Evolutionary conservation across 2,888 invertebrate genomes (phyloP).

Genomic region (Microctonus hyperodae): DNA sequence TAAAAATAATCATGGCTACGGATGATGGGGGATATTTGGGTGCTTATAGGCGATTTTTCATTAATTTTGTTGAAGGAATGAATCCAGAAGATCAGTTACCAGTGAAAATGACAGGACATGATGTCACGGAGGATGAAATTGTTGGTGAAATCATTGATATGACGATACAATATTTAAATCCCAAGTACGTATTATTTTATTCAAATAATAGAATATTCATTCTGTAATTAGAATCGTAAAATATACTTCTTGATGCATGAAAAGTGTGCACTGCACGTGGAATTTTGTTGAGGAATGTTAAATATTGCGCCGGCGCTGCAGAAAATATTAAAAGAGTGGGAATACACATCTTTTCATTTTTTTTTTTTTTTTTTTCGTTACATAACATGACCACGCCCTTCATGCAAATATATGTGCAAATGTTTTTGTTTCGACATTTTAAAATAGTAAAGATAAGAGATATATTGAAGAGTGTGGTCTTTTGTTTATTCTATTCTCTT

Average conservation of each 20-base stretch:
- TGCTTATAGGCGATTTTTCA: conserved; percentile 75
- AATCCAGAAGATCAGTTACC: conserved; percentile 78
- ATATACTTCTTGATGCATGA: not conserved
- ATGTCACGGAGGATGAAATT: conserved; percentile 74
- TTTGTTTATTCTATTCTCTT: conserved; percentile 58
- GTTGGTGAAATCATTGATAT: conserved; percentile 79
- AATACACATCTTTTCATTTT: no score
- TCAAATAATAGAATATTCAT: no score
- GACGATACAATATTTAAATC: conserved; percentile 77
- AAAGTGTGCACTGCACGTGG: not conserved
- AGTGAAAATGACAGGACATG: conserved; percentile 74
- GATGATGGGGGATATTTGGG: conserved; percentile 73
- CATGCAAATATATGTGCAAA: not conserved
- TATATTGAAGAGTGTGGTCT: not conserved
- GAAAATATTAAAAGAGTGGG: not conserved
- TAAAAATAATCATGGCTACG: conserved; percentile 48
- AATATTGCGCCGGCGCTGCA: conserved; percentile 11
- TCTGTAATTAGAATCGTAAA: no score
- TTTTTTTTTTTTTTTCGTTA: not conserved
- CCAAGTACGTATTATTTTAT: conserved; percentile 70
- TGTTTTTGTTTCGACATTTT: not conserved
- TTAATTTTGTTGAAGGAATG: conserved; percentile 73
- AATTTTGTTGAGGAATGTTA: not conserved
- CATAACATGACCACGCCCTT: conserved; percentile 9
- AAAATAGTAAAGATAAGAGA: not conserved